Base-by-base conservation (phyloP, 2,888 invertebrate species). In the Ommatoiulus sabulosus region DNA sequence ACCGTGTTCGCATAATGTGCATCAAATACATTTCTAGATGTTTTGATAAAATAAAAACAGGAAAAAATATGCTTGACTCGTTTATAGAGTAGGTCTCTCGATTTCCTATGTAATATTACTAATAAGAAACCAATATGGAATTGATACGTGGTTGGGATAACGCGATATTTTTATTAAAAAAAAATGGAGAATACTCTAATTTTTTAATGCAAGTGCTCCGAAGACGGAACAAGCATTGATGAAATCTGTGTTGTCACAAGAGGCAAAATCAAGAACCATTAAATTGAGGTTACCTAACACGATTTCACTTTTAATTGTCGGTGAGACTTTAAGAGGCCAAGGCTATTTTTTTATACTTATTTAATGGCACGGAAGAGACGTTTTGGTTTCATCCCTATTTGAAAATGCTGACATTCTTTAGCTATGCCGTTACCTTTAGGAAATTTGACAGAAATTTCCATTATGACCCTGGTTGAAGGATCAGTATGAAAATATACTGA, bases 211-310 rank as follows among this genome's bases (percentile, higher is more conserved):
- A 20, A 1, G 63, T 63, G 20, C 63, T 20, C 63, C 20, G n/a
- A 63, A 63, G 5, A 8, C 20, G 63, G 63, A 63, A 63, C 63
- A 63, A 63, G n/a, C 63, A 5, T 5, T 63, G 20, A 20, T 1
- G n/a, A 63, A 63, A 63, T 63, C 63, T 63, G 20, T 20, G 0
- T 63, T 63, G 63, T 63, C 20, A 63, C 63, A 20, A 20, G 5
- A 63, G n/a, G 0, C n/a, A 20, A 63, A 63, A 63, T 20, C 63
- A 20, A n/a, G 63, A 63, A 63, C 63, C 63, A 63, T 63, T 63
- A 63, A 63, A 63, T 63, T 63, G 63, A 63, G 63, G 63, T 63
- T 63, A 63, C 20, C 63, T 63, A 63, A 63, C 20, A 63, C 20
- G 8, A 20, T 63, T 15, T 57, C 63, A 20, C 63, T 63, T 63